Conservation (phyloP, 2,888 invertebrate species). For the Noctua fimbriata region DNA sequence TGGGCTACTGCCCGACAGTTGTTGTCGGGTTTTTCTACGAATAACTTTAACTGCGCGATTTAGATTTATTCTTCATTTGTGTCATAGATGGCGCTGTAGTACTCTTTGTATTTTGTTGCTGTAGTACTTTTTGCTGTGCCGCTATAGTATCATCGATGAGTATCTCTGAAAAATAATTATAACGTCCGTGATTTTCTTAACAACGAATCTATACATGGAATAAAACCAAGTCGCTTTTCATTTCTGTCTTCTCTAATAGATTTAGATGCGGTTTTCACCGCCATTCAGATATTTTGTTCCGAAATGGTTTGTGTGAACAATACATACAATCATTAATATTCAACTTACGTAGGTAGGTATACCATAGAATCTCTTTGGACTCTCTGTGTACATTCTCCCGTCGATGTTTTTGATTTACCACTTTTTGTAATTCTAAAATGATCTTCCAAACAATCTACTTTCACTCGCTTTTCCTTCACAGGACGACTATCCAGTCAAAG, state of each 20-base stretch:
- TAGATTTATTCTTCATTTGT: too few relatives aligned
- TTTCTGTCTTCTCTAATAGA: background rate
- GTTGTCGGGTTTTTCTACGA: too few relatives aligned
- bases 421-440: background rate
- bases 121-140: too few relatives aligned
- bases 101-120: too few relatives aligned
- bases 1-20: too few relatives aligned
- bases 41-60: too few relatives aligned
- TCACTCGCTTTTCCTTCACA: conserved; percentile 51
- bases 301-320: too few relatives aligned
- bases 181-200: background rate
- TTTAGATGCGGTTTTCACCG: background rate
- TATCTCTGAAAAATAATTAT: background rate
- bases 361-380: too few relatives aligned
- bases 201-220: background rate
- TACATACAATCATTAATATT: too few relatives aligned
- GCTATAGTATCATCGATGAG: background rate
- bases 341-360: too few relatives aligned
- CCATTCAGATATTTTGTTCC: background rate
- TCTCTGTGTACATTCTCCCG: too few relatives aligned
- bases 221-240: background rate
- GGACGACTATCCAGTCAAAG: conserved; percentile 72
- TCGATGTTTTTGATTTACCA: background rate
- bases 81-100: too few relatives aligned
- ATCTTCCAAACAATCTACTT: background rate